Conservation (phyloP, 2,797 vertebrate species). For the Dallia pectoralis region DNA sequence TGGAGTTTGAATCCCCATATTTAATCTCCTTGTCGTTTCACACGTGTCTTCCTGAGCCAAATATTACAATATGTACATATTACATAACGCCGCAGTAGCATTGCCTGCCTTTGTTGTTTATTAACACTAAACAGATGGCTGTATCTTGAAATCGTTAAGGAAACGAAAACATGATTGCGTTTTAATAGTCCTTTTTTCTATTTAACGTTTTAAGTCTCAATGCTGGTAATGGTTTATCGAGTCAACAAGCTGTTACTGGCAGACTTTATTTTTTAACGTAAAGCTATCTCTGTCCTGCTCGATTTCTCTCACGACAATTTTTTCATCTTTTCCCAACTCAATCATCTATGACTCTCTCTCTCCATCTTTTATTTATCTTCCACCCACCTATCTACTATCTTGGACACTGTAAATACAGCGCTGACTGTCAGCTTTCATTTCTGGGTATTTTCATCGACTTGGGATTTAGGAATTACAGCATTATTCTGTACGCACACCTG, state of each 20-base stretch:
- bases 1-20: too few relatives aligned
- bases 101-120: not conserved
- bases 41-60: not conserved
- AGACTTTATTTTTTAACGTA: not conserved
- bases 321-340: not conserved
- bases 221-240: not conserved
- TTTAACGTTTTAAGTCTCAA: too few relatives aligned
- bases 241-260: conserved; percentile 1
- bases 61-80: not conserved
- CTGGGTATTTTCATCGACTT: too few relatives aligned
- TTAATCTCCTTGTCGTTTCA: not conserved
- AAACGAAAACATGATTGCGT: not conserved
- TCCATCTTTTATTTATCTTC: not conserved
- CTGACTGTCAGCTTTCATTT: too few relatives aligned
- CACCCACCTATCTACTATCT: not conserved
- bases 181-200: not conserved
- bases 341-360: not conserved
- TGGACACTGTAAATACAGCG: too few relatives aligned
- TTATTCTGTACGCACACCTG: too few relatives aligned
- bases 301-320: not conserved
- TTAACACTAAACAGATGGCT: conserved; percentile 5
- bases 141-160: not conserved
- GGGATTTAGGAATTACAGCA: too few relatives aligned
- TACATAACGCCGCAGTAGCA: not conserved
- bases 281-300: not conserved